These are phyloP conservation scores for Clostera curtula DNA, from an alignment of 2,888 invertebrate genomes.

Conservation along the genomic window DNA sequence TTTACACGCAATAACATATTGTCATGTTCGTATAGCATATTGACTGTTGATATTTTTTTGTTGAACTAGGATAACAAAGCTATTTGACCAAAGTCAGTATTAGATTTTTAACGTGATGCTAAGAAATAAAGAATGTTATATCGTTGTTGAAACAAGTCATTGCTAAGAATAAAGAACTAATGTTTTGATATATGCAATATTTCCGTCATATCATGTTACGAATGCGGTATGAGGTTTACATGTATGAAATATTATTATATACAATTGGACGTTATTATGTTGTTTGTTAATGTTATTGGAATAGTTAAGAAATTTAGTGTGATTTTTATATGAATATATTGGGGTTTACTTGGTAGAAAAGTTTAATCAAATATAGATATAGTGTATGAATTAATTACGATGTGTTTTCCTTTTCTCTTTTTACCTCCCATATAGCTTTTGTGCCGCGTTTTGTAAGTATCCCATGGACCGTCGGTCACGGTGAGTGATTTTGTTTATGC, in stretches of 20 bases:
- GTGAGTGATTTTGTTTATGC: conserved; percentile 13
- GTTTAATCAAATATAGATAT: conserved; percentile 69
- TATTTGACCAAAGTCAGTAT: conserved; percentile 76
- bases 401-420: conserved; percentile 42
- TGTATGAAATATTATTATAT: conserved; percentile 49
- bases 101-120: conserved; percentile 65
- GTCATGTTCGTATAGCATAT: conserved; percentile 61
- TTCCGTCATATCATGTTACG: conserved; percentile 58
- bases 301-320: conserved; percentile 66
- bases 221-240: conserved; percentile 50
- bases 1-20: conserved; percentile 63
- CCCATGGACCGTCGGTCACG: conserved; percentile 38
- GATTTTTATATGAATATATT: conserved; percentile 76
- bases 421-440: conserved; percentile 13
- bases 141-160: conserved; percentile 58
- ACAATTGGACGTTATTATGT: conserved; percentile 56
- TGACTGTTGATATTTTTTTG: conserved; percentile 70
- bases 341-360: conserved; percentile 74
- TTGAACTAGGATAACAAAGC: conserved; percentile 73
- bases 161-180: conserved; percentile 46
- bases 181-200: conserved; percentile 53
- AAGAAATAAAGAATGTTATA: conserved; percentile 46
- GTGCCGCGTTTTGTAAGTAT: conserved; percentile 13
- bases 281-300: conserved; percentile 73
- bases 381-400: conserved; percentile 39